Percentiles rank a stretch among this genome's conserved stretches.
phyloP scores from a whole-genome alignment of 2,113 vertebrate species.

The Stigmatopora argus region DNA sequence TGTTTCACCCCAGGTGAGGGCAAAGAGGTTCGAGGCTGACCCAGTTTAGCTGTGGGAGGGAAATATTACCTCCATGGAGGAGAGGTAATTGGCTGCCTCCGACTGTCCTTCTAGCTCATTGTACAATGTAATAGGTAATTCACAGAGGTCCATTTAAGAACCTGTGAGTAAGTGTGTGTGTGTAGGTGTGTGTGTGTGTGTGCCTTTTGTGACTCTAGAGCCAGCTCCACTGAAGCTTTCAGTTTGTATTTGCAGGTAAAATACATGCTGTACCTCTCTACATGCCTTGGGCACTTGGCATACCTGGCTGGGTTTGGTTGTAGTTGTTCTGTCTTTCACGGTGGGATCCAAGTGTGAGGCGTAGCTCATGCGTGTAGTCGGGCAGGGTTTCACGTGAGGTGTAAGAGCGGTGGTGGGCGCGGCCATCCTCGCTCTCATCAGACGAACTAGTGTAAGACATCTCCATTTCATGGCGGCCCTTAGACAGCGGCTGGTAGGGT shows the following conservation, averaged over 20 bases:
- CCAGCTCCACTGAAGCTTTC: conserved; percentile 1
- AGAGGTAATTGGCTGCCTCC: conserved; percentile 67
- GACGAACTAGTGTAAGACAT: conserved; percentile 93
- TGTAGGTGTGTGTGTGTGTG: conserved; percentile 2
- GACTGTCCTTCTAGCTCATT: conserved; percentile 65
- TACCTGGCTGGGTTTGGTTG: conserved; percentile 86
- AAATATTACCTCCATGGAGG: conserved; percentile 63
- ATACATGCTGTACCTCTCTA: background rate
- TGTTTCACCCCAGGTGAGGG: conserved; percentile 61
- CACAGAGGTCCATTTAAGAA: conserved; percentile 61
- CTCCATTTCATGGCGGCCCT: conserved; percentile 93
- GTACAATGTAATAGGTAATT: conserved; percentile 62
- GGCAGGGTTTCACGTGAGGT: conserved; percentile 92
- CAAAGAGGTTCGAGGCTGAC: conserved; percentile 64
- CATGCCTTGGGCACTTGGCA: background rate
- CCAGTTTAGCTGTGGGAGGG: conserved; percentile 69
- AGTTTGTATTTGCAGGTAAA: conserved; percentile 11
- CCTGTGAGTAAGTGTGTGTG: conserved; percentile 16
- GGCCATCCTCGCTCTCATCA: conserved; percentile 91
- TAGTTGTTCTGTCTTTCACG: conserved; percentile 81
- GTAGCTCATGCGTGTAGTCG: conserved; percentile 87
- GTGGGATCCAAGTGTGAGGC: conserved; percentile 86
- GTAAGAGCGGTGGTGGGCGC: conserved; percentile 83
- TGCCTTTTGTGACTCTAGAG: conserved; percentile 8
- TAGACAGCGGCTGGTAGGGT: conserved; percentile 93